Conservation (phyloP, 2,888 invertebrate species). For the Oithona nana region DNA sequence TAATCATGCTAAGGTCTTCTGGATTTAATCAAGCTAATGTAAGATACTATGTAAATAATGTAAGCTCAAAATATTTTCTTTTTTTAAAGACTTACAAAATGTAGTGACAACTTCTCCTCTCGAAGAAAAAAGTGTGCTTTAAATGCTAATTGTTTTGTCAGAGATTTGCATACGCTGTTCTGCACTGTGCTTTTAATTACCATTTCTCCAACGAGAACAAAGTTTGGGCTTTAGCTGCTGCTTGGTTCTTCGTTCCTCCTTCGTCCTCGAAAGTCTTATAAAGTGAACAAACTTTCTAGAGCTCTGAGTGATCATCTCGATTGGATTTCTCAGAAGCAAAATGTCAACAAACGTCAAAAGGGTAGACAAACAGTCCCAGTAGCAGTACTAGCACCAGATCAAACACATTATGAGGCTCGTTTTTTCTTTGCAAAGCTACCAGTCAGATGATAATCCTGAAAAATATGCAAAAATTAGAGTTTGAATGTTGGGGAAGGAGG, state of each 20-base stretch:
- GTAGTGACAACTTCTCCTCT: background rate
- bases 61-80: too few species aligned
- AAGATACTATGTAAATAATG: too few species aligned
- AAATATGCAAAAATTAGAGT: too few species aligned
- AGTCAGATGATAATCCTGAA: too few species aligned
- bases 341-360: background rate
- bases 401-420: background rate
- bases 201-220: too few species aligned
- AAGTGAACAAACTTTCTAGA: background rate
- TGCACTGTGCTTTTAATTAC: background rate
- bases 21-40: too few species aligned
- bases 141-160: background rate
- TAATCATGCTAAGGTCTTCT: too few species aligned
- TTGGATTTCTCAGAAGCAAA: background rate
- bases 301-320: background rate
- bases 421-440: background rate
- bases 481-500: too few species aligned
- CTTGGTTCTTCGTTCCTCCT: background rate
- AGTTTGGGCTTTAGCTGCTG: too few species aligned
- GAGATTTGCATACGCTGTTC: background rate
- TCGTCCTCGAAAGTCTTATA: background rate
- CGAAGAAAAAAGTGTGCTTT: background rate
- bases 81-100: too few species aligned
- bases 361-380: background rate
- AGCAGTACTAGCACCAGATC: background rate